Percentiles rank a stretch among this genome's conserved stretches.
phyloP scores from a whole-genome alignment of 2,888 invertebrate species.

The Polydrusus tereticollis region DNA sequence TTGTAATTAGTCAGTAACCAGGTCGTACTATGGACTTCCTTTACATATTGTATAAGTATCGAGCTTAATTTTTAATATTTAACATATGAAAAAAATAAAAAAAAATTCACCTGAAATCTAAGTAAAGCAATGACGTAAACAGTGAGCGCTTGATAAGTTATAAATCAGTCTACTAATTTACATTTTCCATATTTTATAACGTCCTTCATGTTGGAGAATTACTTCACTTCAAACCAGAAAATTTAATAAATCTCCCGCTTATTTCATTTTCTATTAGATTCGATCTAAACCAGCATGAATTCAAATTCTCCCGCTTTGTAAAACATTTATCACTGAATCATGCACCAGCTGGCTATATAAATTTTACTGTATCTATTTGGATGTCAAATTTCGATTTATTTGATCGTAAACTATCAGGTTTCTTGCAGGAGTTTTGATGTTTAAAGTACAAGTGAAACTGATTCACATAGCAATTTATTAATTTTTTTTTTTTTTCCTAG shows the following conservation, averaged over 20 bases:
- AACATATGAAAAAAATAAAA: no score
- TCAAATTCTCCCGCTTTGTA: slow-evolving; percentile 16
- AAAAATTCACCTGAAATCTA: no score
- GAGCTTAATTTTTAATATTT: no score
- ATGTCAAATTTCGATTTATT: slow-evolving; percentile 20
- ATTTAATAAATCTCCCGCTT: slow-evolving; percentile 6
- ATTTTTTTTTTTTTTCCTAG: no score
- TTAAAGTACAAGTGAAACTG: neutral
- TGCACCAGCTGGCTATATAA: slow-evolving; percentile 10
- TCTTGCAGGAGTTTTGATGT: neutral
- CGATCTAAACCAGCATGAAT: slow-evolving; percentile 18
- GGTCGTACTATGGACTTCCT: no score
- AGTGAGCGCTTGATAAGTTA: neutral
- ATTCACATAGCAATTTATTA: no score
- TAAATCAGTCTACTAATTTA: neutral
- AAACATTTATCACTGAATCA: slow-evolving; percentile 23
- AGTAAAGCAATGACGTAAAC: no score
- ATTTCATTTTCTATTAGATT: slow-evolving; percentile 10
- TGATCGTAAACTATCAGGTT: neutral
- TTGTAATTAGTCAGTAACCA: no score
- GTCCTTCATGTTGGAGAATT: neutral
- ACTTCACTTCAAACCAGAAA: slow-evolving; percentile 1
- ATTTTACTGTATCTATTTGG: slow-evolving; percentile 17
- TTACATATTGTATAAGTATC: no score
- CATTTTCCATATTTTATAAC: neutral